Conservation (phyloP, 2,888 invertebrate genomes). For the Junonia oenone region DNA sequence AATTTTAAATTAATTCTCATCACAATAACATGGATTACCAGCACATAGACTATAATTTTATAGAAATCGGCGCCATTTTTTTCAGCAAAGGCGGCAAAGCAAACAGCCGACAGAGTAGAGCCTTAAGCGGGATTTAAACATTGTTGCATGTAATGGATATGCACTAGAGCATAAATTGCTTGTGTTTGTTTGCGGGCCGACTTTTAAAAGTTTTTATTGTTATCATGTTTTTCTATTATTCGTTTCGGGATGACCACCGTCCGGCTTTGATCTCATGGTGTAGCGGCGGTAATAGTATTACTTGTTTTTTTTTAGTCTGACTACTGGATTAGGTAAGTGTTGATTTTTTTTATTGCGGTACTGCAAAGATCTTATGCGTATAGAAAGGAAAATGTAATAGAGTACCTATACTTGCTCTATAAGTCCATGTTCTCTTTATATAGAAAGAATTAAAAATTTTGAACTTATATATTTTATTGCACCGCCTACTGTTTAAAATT, state of each 20-base stretch:
- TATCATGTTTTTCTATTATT: constrained; percentile 14
- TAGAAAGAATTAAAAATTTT: too few species aligned
- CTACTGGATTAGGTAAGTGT: constrained; percentile 11
- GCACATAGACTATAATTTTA: not conserved
- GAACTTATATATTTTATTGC: too few species aligned
- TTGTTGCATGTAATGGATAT: constrained; percentile 66
- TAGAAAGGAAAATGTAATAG: too few species aligned
- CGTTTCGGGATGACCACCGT: constrained; percentile 21
- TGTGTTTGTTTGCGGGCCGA: constrained; percentile 53
- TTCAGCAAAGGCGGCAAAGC: constrained; percentile 24
- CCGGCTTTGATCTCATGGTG: constrained; percentile 10
- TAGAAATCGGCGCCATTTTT: constrained; percentile 29
- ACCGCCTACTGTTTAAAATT: too few species aligned
- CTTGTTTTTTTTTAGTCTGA: constrained; percentile 7
- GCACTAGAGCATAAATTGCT: constrained; percentile 69
- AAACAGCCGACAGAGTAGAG: constrained; percentile 42
- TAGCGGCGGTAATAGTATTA: not conserved
- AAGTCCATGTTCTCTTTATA: too few species aligned
- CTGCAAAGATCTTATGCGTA: not conserved
- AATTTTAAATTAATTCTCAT: not conserved
- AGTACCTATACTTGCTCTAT: too few species aligned
- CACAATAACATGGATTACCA: not conserved
- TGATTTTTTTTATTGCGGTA: not conserved
- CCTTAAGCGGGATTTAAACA: constrained; percentile 52
- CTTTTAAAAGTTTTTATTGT: constrained; percentile 38